These are phyloP conservation scores for Orthonyx spaldingii DNA, from an alignment of 2,113 vertebrate genomes.

Conservation along the genomic window DNA sequence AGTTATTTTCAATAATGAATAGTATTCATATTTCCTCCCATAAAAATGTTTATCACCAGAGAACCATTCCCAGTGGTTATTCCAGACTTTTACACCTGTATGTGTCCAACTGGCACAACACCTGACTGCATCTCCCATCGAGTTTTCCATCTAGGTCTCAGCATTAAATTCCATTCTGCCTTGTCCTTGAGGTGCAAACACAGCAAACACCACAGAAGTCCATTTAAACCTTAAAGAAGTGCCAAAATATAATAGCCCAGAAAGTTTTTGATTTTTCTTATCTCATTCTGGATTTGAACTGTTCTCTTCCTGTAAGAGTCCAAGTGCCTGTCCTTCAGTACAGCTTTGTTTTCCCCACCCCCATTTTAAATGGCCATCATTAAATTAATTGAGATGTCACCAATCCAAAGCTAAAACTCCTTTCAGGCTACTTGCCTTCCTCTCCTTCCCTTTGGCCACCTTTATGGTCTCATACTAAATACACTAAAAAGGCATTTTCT, in stretches of 20 bases:
- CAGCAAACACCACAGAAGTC: accelerated
- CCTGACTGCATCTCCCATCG: background rate
- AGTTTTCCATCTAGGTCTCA: background rate
- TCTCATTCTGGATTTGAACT: background rate
- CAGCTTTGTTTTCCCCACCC: background rate
- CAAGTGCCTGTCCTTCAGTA: background rate
- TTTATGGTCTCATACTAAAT: background rate
- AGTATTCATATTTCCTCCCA: background rate
- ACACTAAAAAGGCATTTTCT: background rate
- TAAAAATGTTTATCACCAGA: background rate
- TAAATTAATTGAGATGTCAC: background rate
- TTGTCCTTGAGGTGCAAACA: background rate
- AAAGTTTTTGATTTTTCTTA: background rate
- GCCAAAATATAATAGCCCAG: background rate
- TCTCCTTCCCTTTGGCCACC: background rate
- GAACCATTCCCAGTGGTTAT: background rate
- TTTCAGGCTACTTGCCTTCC: background rate
- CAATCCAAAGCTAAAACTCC: background rate
- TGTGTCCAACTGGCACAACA: no score
- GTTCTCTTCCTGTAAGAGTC: background rate
- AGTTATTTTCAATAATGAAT: background rate
- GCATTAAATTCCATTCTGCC: background rate
- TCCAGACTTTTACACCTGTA: background rate
- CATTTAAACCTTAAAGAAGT: background rate
- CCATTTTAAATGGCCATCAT: background rate